Evolutionary conservation across 1,140 invertebrate genomes (phyloP).

Genomic region (Drosophila hydei): DNA sequence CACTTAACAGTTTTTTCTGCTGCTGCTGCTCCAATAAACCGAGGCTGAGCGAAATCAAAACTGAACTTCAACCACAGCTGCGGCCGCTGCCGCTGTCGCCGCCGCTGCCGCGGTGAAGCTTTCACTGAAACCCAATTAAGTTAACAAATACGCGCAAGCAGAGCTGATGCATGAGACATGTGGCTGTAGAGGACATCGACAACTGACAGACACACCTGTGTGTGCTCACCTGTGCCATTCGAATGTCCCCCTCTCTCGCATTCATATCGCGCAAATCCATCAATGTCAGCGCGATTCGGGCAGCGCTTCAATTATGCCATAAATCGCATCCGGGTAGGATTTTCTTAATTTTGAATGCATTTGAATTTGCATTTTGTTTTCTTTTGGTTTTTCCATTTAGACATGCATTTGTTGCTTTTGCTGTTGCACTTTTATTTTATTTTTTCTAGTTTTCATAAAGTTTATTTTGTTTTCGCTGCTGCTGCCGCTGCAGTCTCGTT

Average conservation of each 20-base stretch:
- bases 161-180: slow-evolving; percentile 6
- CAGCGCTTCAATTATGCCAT: slow-evolving; percentile 43
- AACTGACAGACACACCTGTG: slow-evolving; percentile 39
- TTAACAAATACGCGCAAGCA: slow-evolving; percentile 41
- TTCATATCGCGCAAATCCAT: slow-evolving; percentile 27
- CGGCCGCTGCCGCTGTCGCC: not conserved
- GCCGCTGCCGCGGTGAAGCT: slow-evolving; percentile 21
- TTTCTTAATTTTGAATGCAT: slow-evolving; percentile 28
- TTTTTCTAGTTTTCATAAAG: slow-evolving; percentile 39
- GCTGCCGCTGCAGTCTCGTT: slow-evolving; percentile 53
- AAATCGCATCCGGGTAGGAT: slow-evolving; percentile 25
- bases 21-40: slow-evolving; percentile 21
- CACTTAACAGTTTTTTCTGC: slow-evolving; percentile 31
- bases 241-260: not conserved
- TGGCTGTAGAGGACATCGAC: slow-evolving; percentile 28
- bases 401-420: slow-evolving; percentile 36
- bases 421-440: not conserved
- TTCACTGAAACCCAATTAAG: slow-evolving; percentile 62
- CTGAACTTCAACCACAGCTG: slow-evolving; percentile 13
- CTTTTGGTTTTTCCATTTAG: slow-evolving; percentile 16
- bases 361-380: slow-evolving; percentile 16
- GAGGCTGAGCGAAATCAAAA: slow-evolving; percentile 33
- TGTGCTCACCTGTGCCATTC: not conserved
- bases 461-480: slow-evolving; percentile 50
- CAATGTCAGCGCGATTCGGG: slow-evolving; percentile 30